Base-by-base conservation (phyloP, 2,888 invertebrate species). In the Blera fallax region DNA sequence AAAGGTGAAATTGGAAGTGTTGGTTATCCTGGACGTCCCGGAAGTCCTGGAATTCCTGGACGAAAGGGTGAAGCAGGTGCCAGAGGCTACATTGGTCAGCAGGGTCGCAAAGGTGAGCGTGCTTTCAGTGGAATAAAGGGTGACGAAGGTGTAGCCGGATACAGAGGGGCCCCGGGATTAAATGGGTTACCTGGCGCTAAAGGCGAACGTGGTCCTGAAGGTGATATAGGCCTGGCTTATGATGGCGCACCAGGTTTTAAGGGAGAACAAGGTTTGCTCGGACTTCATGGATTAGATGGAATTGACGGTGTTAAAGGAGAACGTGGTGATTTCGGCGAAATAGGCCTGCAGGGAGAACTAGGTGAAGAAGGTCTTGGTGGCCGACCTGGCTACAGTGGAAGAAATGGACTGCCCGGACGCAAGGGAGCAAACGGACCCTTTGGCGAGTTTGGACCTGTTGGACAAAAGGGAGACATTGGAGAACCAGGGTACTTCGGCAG, bases 61-160 rank as follows among this genome's bases (percentile, higher is more conserved):
- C 67, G 78, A 0, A 91, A 92, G 91, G 92, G 92, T 29, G 88
- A 77, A 77, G 70, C 56, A 2, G 92, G 92, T 50, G 89, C 89
- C 2, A 65, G 45, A 3, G 92, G 92, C 64, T 52, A 50, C 4
- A 69, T 87, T 10, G 92, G 92, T 2, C 43, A 62, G 0, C 40
- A 10, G 0, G 92, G 91, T 65, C 70, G 85, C 1, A 92, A 92
- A 88, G 96, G 96, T 81, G 94, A 94, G n/a, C 92, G 93, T 58
- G 93, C 95, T 0, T 92, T 93, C 64, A 94, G 93, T 87, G 95
- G 95, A 1, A 92, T 93, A 77, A 94, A 94, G 90, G 96, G 96
- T 40, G 94, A 95, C 18, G 37, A 52, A 2, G 95, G 95, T 69
- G 92, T 92, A 34, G 87, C 90, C 14, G 95, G 95, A 8, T 80